Base-by-base conservation (phyloP, 2,797 vertebrate species). In the Pseudochaenichthys georgianus region DNA sequence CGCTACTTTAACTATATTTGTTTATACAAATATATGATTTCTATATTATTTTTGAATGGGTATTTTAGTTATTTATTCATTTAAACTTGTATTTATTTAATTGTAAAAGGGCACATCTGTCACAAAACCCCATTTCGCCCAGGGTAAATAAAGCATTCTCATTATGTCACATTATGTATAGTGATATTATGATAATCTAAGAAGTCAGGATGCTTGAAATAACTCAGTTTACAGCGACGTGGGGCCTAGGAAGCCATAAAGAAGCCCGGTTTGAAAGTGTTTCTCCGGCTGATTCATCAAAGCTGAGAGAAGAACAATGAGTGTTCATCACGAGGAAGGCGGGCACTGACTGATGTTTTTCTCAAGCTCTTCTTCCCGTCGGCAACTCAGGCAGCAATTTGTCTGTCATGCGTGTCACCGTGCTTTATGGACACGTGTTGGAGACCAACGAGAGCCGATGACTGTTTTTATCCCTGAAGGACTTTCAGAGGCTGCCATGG, bases 311-410 rank as follows among this genome's bases (percentile, higher is more conserved):
- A 81, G 67, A 78, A 77, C 85, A 82, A 86, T 63, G 76, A 80
- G 77, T 13, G 38, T 89, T 81, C 78, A 78, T 90, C 87, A 88
- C 73, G 76, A 75, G 68, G 82, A 77, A 64, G 63, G 70, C 43
- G 64, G 77, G 75, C 79, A 78, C 68, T 82, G 87, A 93, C 85
- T 81, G 89, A 89, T 87, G 80, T 80, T 63, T 91, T 82, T 77
- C 90, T 88, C 81, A 72, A 78, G 72, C 73, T 78, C 51, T 43
- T 79, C 83, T 78, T 80, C 77, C 86, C 13, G 4, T 79, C 77
- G 80, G 84, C 75, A 16, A 88, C 80, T 89, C 86, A 21, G 75
- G 82, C 78, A 74, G 85, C 90, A 87, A 88, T 93, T 85, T 88
- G 91, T 89, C 89, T 82, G 88, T 92, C 89, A 78, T 57, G 71